These are phyloP conservation scores for Aleiodes sp. DNA, from an alignment of 1,140 invertebrate genomes.

Conservation along the genomic window DNA sequence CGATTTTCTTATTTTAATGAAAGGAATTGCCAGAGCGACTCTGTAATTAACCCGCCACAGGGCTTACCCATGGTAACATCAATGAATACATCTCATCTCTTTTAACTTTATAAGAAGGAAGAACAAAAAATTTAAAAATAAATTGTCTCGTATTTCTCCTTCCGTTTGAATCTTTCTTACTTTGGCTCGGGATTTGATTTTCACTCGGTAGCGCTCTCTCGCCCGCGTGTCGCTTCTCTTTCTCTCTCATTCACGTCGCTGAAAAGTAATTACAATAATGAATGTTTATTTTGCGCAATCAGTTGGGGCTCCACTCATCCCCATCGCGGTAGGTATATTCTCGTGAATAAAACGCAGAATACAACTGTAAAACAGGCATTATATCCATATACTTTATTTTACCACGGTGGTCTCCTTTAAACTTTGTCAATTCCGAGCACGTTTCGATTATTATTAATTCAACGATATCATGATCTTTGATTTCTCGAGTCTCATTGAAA, in stretches of 20 bases:
- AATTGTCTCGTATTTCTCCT: no score
- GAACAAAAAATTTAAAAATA: no score
- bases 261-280: constrained; percentile 43
- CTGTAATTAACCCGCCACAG: constrained; percentile 28
- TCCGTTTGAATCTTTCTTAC: neutral
- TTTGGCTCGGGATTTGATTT: no score
- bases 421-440: neutral
- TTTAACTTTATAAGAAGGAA: neutral
- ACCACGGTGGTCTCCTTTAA: constrained; percentile 26
- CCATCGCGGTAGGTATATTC: constrained; percentile 33
- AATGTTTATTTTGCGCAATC: constrained; percentile 44
- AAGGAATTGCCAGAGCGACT: constrained; percentile 22
- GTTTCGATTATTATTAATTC: no score
- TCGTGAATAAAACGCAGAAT: neutral
- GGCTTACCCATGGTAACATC: constrained; percentile 3
- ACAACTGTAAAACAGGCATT: constrained; percentile 22
- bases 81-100: constrained; percentile 4
- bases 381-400: constrained; percentile 28
- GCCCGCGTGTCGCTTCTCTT: neutral
- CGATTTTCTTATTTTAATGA: constrained; percentile 23
- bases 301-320: constrained; percentile 26
- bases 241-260: constrained; percentile 21
- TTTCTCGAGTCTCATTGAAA: no score
- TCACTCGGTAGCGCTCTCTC: neutral
- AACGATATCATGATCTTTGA: no score